Evolutionary conservation across 2,888 invertebrate species (phyloP).

Genomic region (Himalopsyche japonica): DNA sequence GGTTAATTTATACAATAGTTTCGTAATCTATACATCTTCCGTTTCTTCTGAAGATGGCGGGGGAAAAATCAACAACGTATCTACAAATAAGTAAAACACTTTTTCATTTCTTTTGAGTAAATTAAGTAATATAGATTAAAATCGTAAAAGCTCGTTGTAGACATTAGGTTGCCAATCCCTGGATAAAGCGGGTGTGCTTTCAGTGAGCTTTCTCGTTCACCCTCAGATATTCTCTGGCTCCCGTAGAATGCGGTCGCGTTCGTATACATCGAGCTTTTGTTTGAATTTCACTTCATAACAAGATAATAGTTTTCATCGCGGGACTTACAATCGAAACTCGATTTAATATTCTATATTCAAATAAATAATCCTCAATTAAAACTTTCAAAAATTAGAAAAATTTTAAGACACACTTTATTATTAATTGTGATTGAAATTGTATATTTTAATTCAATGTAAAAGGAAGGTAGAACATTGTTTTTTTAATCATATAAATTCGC

Average conservation of each 20-base stretch:
- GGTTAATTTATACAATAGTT: too few species aligned
- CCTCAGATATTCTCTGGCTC: not conserved
- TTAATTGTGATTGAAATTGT: not conserved
- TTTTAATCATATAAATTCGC: not conserved
- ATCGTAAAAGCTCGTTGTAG: not conserved
- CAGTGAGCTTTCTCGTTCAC: not conserved
- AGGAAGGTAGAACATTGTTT: not conserved
- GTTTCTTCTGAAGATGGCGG: too few species aligned
- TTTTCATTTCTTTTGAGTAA: too few species aligned
- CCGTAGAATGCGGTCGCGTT: conserved; percentile 1
- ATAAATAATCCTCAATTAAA: not conserved
- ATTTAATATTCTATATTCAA: not conserved
- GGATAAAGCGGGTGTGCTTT: not conserved
- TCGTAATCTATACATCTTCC: too few species aligned
- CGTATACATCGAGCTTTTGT: not conserved
- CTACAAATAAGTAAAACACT: too few species aligned
- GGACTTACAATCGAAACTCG: not conserved
- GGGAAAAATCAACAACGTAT: too few species aligned
- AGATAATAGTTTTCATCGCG: not conserved
- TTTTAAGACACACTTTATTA: not conserved
- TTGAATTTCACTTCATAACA: not conserved
- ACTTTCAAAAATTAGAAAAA: not conserved
- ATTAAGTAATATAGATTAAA: too few species aligned
- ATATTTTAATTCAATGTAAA: not conserved
- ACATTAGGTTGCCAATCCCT: not conserved